phyloP scores from a whole-genome alignment of 2,797 vertebrate species.

The Hapalemur alaotrensis region DNA sequence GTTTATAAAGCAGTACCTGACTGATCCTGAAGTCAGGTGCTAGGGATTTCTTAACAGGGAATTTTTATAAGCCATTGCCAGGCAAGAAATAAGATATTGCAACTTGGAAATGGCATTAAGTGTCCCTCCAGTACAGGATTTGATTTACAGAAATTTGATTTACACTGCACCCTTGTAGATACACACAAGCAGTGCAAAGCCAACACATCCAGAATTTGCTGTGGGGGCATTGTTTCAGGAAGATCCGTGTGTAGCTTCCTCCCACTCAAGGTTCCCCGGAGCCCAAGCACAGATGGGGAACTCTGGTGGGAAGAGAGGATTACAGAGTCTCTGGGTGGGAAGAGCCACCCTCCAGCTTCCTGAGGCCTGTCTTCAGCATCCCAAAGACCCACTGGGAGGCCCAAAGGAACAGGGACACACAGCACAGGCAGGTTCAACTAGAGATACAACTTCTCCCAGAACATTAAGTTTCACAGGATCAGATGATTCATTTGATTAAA shows the following conservation, averaged over 20 bases:
- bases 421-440: accelerated
- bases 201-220: not conserved
- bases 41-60: conserved; percentile 25
- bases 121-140: conserved; percentile 2
- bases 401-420: not conserved
- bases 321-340: not conserved
- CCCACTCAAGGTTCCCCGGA: not conserved
- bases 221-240: not conserved
- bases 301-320: not conserved
- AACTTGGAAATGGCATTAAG: conserved; percentile 21
- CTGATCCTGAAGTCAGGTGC: not conserved
- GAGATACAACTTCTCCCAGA: not conserved
- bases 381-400: not conserved
- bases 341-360: not conserved
- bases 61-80: conserved; percentile 44
- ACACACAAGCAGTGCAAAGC: not conserved
- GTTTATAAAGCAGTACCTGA: conserved; percentile 28
- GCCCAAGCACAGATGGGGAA: not conserved
- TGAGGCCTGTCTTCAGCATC: not conserved
- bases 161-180: not conserved
- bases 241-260: not conserved
- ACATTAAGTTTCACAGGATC: not conserved
- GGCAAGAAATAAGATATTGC: conserved; percentile 40
- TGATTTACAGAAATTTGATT: conserved; percentile 19
- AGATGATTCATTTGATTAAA: not conserved